Percentiles rank a stretch among this genome's conserved stretches.
Evolutionary conservation across 2,888 invertebrate genomes (phyloP).

Genomic region (Leptinotarsa rubiginosa): DNA sequence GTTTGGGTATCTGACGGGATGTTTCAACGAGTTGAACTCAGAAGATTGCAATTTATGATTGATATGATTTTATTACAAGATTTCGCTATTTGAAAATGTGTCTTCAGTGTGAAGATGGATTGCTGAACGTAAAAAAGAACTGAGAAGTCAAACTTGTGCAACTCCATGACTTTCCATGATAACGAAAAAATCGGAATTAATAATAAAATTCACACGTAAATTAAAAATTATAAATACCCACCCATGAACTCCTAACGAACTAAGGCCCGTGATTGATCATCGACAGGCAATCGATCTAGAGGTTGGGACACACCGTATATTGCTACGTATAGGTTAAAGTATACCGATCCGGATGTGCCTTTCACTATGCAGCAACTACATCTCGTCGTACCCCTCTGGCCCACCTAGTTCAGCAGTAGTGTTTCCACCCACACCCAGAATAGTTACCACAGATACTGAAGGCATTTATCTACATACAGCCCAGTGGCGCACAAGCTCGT

Average conservation of each 20-base stretch:
- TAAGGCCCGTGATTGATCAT: no score
- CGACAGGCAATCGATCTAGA: background rate
- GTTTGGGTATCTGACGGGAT: background rate
- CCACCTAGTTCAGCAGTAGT: slow-evolving; percentile 60
- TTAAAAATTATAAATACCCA: no score
- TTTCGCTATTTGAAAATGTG: no score
- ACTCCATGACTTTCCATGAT: no score
- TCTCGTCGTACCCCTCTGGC: slow-evolving; percentile 55
- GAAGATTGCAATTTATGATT: no score
- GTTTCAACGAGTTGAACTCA: no score
- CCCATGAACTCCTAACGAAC: no score
- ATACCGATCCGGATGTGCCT: slow-evolving; percentile 64
- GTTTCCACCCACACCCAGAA: slow-evolving; percentile 65
- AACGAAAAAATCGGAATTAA: background rate
- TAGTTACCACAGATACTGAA: slow-evolving; percentile 60
- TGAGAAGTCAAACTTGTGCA: no score
- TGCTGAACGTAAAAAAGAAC: no score
- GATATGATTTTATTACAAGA: no score
- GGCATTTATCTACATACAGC: slow-evolving; percentile 61
- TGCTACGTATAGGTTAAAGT: slow-evolving; percentile 38
- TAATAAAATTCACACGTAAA: no score
- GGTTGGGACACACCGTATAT: slow-evolving; percentile 21
- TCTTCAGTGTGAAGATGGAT: no score
- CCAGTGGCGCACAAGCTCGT: slow-evolving; percentile 31
- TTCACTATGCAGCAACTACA: slow-evolving; percentile 64